phyloP scores from a whole-genome alignment of 37 sponge, comb jelly and placozoan genomes.

The Eunapius fragilis region DNA sequence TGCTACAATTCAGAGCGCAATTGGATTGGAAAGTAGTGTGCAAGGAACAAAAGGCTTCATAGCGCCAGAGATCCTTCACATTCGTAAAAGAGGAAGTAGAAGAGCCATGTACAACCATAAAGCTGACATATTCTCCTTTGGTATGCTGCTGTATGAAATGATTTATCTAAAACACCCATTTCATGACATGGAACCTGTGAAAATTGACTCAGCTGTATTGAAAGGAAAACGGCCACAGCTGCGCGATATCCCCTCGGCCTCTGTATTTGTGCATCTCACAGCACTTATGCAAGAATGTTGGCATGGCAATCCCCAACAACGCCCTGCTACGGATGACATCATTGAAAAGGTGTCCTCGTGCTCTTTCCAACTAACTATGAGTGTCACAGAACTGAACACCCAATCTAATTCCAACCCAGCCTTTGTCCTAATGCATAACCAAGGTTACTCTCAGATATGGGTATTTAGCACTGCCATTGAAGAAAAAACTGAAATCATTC shows the following conservation, averaged over 20 bases:
- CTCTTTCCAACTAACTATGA: conserved; percentile 11
- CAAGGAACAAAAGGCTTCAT: conserved; percentile 71
- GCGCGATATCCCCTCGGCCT: conserved; percentile 18
- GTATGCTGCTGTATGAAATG: conserved; percentile 71
- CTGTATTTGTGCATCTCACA: conserved; percentile 22
- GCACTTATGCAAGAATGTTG: conserved; percentile 56
- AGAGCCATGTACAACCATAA: conserved; percentile 38
- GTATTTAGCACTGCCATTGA: not conserved
- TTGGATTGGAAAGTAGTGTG: conserved; percentile 39
- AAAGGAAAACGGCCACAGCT: conserved; percentile 37
- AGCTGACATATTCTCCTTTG: conserved; percentile 63
- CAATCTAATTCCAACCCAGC: conserved; percentile 4
- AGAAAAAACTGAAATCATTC: conserved; percentile 15
- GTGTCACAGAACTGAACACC: conserved; percentile 12
- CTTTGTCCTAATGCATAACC: conserved; percentile 11
- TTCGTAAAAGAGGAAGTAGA: not conserved
- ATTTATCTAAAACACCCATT: conserved; percentile 46
- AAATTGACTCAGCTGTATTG: conserved; percentile 23
- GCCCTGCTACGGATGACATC: conserved; percentile 18
- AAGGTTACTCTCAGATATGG: conserved; percentile 1
- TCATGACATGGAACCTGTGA: not conserved
- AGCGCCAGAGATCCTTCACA: conserved; percentile 50
- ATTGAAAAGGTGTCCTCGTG: not conserved
- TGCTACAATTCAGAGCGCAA: conserved; percentile 36
- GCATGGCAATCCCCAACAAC: conserved; percentile 28